phyloP scores from a whole-genome alignment of 2,888 invertebrate species.

The Mellilla xanthometata region DNA sequence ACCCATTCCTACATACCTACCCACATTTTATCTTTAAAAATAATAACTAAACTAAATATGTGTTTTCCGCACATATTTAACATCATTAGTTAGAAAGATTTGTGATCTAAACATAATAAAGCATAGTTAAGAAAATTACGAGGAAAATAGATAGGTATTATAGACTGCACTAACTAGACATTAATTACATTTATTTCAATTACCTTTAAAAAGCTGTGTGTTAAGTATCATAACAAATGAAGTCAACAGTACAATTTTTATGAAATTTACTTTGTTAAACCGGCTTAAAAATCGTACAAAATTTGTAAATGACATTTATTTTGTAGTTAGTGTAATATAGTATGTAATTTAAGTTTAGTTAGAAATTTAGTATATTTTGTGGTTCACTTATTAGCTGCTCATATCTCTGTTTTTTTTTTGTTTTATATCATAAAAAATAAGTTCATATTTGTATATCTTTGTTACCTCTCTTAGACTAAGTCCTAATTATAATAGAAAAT shows the following conservation, averaged over 20 bases:
- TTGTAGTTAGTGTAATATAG: conserved; percentile 69
- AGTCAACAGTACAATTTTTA: background rate
- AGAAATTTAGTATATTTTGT: conserved; percentile 24
- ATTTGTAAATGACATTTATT: conserved; percentile 51
- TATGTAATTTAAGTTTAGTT: conserved; percentile 21
- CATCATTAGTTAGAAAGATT: conserved; percentile 24
- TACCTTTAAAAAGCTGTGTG: no score
- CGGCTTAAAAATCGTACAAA: conserved; percentile 60
- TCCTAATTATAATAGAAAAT: conserved; percentile 6
- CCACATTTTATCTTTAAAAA: no score
- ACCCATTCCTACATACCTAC: no score
- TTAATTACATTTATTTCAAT: conserved; percentile 11
- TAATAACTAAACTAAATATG: no score
- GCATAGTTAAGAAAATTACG: conserved; percentile 27
- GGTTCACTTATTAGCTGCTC: background rate
- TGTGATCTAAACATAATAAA: conserved; percentile 31
- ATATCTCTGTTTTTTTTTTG: no score
- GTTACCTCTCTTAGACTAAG: conserved; percentile 27
- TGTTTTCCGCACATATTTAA: background rate
- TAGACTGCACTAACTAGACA: conserved; percentile 31
- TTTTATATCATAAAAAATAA: no score
- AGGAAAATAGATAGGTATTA: conserved; percentile 29
- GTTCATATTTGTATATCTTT: conserved; percentile 23
- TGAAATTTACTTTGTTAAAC: conserved; percentile 49
- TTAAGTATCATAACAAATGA: background rate